These are phyloP conservation scores for Bovichtus diacanthus DNA, from an alignment of 2,797 vertebrate genomes.

Conservation along the genomic window DNA sequence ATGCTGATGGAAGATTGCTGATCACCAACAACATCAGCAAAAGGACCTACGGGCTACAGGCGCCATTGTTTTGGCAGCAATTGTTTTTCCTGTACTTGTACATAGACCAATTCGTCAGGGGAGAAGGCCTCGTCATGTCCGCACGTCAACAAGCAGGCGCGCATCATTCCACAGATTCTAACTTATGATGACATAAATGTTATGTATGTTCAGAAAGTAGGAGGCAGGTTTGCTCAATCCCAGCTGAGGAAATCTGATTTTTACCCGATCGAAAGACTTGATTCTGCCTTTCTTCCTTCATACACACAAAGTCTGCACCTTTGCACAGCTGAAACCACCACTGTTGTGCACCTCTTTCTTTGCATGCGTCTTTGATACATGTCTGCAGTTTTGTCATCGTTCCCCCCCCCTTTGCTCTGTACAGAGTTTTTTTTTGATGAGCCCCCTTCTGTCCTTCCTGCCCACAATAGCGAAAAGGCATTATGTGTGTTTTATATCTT, in stretches of 20 bases:
- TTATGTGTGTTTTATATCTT: conserved; percentile 44
- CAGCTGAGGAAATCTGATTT: conserved; percentile 34
- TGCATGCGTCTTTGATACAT: conserved; percentile 56
- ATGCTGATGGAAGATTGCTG: conserved; percentile 27
- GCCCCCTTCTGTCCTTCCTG: conserved; percentile 22
- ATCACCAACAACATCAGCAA: conserved; percentile 32
- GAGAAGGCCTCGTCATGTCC: conserved; percentile 35
- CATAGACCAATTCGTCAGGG: conserved; percentile 18
- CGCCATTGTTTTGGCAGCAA: conserved; percentile 26
- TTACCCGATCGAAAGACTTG: conserved; percentile 68
- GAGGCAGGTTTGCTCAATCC: conserved; percentile 14
- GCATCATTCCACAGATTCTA: conserved; percentile 21
- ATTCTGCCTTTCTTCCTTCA: conserved; percentile 71
- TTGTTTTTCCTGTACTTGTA: conserved; percentile 47
- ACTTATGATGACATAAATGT: conserved; percentile 32
- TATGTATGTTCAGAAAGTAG: conserved; percentile 1
- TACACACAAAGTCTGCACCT: conserved; percentile 30
- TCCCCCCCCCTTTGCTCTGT: neutral
- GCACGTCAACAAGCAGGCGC: conserved; percentile 21
- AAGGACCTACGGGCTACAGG: conserved; percentile 25
- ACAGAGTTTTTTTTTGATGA: conserved; percentile 39
- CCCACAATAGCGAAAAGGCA: conserved; percentile 45
- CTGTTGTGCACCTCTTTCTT: conserved; percentile 47
- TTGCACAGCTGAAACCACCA: conserved; percentile 52
- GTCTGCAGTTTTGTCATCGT: conserved; percentile 39